These are phyloP conservation scores for Labrus mixtus DNA, from an alignment of 2,113 vertebrate genomes.

Conservation along the genomic window DNA sequence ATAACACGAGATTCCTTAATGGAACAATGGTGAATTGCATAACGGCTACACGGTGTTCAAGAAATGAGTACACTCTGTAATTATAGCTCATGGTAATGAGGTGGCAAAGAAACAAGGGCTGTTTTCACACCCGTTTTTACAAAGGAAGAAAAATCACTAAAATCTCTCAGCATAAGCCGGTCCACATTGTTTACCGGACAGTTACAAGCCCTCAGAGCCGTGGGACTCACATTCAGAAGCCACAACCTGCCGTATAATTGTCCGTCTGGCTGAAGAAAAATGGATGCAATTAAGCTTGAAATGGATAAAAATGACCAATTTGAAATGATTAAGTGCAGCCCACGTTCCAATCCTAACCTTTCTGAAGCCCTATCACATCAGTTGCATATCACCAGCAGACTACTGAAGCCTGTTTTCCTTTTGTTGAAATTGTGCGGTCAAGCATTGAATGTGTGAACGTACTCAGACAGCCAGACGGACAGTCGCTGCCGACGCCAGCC, in stretches of 20 bases:
- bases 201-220: conserved; percentile 7
- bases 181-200: conserved; percentile 16
- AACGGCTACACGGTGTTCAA: conserved; percentile 55
- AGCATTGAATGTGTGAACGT: conserved; percentile 1
- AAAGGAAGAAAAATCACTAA: conserved; percentile 22
- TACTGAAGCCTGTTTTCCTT: background rate
- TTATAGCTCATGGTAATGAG: conserved; percentile 51
- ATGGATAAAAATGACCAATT: conserved; percentile 55
- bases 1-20: conserved; percentile 55
- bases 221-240: conserved; percentile 8
- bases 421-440: conserved; percentile 24
- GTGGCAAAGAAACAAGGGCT: conserved; percentile 23
- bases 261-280: conserved; percentile 43
- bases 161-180: conserved; percentile 5
- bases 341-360: conserved; percentile 12
- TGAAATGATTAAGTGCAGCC: conserved; percentile 27
- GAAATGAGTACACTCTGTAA: conserved; percentile 40
- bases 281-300: conserved; percentile 39
- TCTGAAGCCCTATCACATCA: conserved; percentile 3
- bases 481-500: background rate
- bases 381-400: conserved; percentile 15
- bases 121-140: conserved; percentile 9
- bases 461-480: conserved; percentile 14
- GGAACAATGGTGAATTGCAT: conserved; percentile 45
- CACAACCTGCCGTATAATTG: conserved; percentile 25